Base-by-base conservation (phyloP, 2,113 vertebrate species). In the Forbesichthys agassizii region DNA sequence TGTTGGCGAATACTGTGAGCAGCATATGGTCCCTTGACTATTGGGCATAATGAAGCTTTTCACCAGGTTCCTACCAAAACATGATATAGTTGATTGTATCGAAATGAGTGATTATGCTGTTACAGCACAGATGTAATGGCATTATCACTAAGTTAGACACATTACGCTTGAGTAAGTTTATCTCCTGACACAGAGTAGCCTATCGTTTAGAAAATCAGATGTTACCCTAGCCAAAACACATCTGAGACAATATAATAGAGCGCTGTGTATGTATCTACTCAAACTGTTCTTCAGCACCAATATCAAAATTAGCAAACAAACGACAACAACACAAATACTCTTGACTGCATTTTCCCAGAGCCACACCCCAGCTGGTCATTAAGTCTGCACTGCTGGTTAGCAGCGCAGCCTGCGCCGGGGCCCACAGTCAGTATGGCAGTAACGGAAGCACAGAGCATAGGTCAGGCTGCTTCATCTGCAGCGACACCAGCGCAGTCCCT, bases 371-470 rank as follows among this genome's bases (percentile, higher is more conserved):
- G 27, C 27, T 27, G 27, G 27, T 27, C 27, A 27, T 27, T 27
- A 27, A 27, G 27, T 27, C 27, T 27, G 27, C 27, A 27, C 27
- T 27, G 27, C 27, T 27, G 27, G 27, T 27, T 27, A 27, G 27
- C 27, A 27, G 27, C 27, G 27, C 27, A 3, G 27, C 27, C 27
- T 27, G 27, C 27, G 27, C 1, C 36, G 78, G 80, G 78, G 77
- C 66, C 77, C 84, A 72, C 66, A 66, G 58, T 83, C 79, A 83
- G 81, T 73, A 86, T 81, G 85, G 79, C 66, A 42, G 72, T n/a
- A 70, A 63, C 70, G 77, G 69, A 66, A 82, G 80, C 80, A 75
- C 71, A 80, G 79, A 87, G 77, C 71, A 69, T 58, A 61, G 72
- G 72, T 80, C 61, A 77, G 59, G 8, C 71, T 57, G 63, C 59